phyloP scores from a whole-genome alignment of 2,888 invertebrate species.

The Bombyx huttoni region DNA sequence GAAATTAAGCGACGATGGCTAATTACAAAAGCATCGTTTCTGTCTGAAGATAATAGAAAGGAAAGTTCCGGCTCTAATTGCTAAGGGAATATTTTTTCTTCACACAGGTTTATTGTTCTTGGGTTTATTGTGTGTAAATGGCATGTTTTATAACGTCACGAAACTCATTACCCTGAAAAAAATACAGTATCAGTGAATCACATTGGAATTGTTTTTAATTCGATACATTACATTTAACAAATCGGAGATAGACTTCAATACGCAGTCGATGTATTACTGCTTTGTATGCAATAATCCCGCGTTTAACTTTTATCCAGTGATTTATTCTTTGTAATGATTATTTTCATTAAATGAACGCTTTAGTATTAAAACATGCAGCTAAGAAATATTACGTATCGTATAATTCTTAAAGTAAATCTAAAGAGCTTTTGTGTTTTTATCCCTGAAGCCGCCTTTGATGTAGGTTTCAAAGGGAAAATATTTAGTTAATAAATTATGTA shows the following conservation, averaged over 20 bases:
- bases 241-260: no score
- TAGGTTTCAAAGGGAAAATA: background rate
- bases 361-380: no score
- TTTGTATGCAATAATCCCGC: no score
- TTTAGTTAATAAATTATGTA: no score
- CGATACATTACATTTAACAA: constrained; percentile 16
- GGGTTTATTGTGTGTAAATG: background rate
- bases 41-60: background rate
- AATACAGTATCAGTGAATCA: background rate
- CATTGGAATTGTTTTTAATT: background rate
- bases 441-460: background rate
- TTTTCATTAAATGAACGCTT: no score
- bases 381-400: background rate
- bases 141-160: background rate
- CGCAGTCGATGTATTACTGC: no score
- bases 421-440: background rate
- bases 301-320: no score
- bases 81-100: background rate
- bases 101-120: background rate
- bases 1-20: background rate
- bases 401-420: background rate
- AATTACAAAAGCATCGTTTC: background rate
- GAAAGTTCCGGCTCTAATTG: background rate
- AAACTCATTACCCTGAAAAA: background rate
- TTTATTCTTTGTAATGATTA: no score